phyloP scores from a whole-genome alignment of 2,113 vertebrate genomes.

The Python bivittatus region DNA sequence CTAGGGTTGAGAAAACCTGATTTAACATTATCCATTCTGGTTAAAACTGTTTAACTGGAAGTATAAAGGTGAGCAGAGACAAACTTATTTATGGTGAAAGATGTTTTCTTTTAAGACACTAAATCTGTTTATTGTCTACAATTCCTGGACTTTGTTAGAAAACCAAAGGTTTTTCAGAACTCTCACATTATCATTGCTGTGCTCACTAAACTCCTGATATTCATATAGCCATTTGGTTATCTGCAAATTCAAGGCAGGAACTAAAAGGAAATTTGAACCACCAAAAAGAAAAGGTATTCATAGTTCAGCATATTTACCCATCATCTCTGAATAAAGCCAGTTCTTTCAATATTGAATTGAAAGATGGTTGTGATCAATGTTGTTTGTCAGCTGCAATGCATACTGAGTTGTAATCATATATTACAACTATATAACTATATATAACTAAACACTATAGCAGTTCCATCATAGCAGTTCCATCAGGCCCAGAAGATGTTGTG shows the following conservation, averaged over 20 bases:
- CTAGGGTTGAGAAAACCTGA: not conserved
- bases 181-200: not conserved
- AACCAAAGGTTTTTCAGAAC: not conserved
- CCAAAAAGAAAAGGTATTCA: not conserved
- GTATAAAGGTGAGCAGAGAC: not conserved
- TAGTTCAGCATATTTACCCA: not conserved
- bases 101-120: constrained; percentile 31
- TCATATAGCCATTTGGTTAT: not conserved
- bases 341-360: not conserved
- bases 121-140: constrained; percentile 29
- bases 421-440: no score
- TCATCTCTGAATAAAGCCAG: not conserved
- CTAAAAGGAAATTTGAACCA: not conserved
- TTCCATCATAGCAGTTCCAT: not conserved
- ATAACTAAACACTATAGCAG: no score
- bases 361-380: not conserved
- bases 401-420: not conserved
- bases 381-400: not conserved
- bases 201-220: not conserved
- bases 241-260: not conserved
- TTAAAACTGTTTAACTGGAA: constrained; percentile 30
- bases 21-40: constrained; percentile 18
- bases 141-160: constrained; percentile 14
- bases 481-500: not conserved
- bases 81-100: constrained; percentile 30